Base-by-base conservation (phyloP, 1,140 invertebrate species). In the Orius insidiosus region DNA sequence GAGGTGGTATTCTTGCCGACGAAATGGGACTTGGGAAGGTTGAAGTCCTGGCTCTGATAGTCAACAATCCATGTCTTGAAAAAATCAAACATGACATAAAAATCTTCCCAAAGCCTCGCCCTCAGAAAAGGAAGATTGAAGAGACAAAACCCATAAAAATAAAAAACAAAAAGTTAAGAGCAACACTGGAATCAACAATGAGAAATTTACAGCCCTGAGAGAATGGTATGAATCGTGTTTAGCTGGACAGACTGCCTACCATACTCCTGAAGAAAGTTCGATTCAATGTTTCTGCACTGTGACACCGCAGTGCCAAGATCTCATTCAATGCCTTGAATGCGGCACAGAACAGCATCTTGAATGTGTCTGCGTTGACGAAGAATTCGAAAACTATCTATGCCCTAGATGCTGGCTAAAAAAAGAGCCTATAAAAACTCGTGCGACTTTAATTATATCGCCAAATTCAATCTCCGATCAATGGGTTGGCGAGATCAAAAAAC, bases 11-110 rank as follows among this genome's bases (percentile, higher is more conserved):
- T 45, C 60, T 87, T 38, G 80, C 80, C 11, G 83, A 87, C 64
- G 82, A 86, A 63, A 87, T 86, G 83, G 83, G 82, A 7, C 59
- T 86, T 11, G 83, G 83, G 1, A 86, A 86, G 65, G 73, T 86
- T 3, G 82, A 86, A 63, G 70, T 85, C 14, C 55, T 86, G 8
- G 70, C 77, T 10, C 70, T 75, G 46, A 69, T 85, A 52, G 56
- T 85, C 36, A 55, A 65, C 2, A 68, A 84, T 63, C 69, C 68
- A 8, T 31, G 11, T 39, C 30, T 44, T 9, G 16, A 37, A 18
- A 50, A n/a, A 40, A 47, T 24, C 24, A 24, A 24, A 7, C 24
- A 24, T 24, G 24, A 24, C 24, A 24, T 24, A 3, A 24, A 24
- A 24, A 24, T 24, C 7, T 4, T 7, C 24, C 24, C 24, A 24